Evolutionary conservation across 2,888 invertebrate genomes (phyloP).

Genomic region (Gortyna flavago): DNA sequence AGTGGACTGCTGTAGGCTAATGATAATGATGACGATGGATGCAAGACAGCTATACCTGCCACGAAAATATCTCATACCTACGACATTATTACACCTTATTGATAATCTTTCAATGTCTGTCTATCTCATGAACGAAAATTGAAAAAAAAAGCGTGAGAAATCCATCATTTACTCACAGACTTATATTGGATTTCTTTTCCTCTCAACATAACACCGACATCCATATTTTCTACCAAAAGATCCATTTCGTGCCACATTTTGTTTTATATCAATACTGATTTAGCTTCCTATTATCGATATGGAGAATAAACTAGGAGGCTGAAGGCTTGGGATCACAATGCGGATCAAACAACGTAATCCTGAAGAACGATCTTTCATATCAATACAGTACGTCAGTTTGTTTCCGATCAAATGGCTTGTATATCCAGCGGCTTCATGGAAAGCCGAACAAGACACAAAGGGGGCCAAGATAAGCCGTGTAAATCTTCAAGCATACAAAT

Average conservation of each 20-base stretch:
- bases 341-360: conserved; percentile 63
- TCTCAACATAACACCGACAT: conserved; percentile 35
- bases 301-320: conserved; percentile 56
- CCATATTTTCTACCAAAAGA: conserved; percentile 33
- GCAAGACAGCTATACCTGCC: background rate
- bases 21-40: background rate
- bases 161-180: conserved; percentile 51
- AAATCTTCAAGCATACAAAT: conserved; percentile 80
- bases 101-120: conserved; percentile 33
- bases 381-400: conserved; percentile 68
- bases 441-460: conserved; percentile 78
- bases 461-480: conserved; percentile 76
- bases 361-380: conserved; percentile 68
- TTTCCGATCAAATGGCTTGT: conserved; percentile 69
- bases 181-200: conserved; percentile 52
- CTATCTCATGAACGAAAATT: conserved; percentile 25
- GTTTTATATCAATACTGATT: conserved; percentile 60
- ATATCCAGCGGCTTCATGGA: conserved; percentile 66
- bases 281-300: conserved; percentile 61
- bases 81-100: conserved; percentile 20
- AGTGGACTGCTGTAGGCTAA: background rate
- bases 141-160: conserved; percentile 39
- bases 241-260: conserved; percentile 35
- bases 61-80: background rate
- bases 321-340: conserved; percentile 56